Percentiles rank a stretch among this genome's conserved stretches.
Evolutionary conservation across 1,140 invertebrate species (phyloP).

Genomic region (Drosophila sturtevanti): DNA sequence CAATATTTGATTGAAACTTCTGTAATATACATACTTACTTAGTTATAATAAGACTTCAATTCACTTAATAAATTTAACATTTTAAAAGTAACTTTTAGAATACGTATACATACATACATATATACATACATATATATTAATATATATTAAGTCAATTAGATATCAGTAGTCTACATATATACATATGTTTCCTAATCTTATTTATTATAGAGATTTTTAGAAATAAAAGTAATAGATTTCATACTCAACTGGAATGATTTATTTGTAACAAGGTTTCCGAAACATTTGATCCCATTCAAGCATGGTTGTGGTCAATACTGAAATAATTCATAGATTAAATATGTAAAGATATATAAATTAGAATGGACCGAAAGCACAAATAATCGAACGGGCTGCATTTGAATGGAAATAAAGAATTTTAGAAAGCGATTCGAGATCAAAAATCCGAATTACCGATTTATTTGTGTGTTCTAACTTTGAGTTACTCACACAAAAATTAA

Average conservation of each 20-base stretch:
- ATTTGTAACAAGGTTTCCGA: constrained; percentile 3
- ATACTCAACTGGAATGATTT: not conserved
- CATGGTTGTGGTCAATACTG: not conserved
- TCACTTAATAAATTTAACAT: constrained; percentile 4
- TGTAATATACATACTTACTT: constrained; percentile 6
- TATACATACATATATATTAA: not conserved
- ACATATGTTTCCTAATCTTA: not conserved
- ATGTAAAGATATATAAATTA: too few species aligned
- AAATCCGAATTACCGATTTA: too few species aligned
- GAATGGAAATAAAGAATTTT: too few species aligned
- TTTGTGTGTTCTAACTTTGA: too few species aligned
- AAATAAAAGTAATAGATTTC: constrained; percentile 1
- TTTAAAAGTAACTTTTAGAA: not conserved
- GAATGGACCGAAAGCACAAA: too few species aligned
- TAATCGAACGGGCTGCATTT: too few species aligned
- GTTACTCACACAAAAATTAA: too few species aligned
- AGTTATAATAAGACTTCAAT: not conserved
- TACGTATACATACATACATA: not conserved
- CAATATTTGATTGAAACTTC: constrained; percentile 17
- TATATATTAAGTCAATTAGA: constrained; percentile 13
- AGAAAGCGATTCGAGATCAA: too few species aligned
- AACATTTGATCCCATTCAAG: constrained; percentile 11
- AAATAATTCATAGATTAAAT: not conserved
- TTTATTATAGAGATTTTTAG: not conserved
- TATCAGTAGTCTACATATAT: not conserved